Evolutionary conservation across 2,888 invertebrate genomes (phyloP).

Genomic region (Drosophila nigritarsus): DNA sequence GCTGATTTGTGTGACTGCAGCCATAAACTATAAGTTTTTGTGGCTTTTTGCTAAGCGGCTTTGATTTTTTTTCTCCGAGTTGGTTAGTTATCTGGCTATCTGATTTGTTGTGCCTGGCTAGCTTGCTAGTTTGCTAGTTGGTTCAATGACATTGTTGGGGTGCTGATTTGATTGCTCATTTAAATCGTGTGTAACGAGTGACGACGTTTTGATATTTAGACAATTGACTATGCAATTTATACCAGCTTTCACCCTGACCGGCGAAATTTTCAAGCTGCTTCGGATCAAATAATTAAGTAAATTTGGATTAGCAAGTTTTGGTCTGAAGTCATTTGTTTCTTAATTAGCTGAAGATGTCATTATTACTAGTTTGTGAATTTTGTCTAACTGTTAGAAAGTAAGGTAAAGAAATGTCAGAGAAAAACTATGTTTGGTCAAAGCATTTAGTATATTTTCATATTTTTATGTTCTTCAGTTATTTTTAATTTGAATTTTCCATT

Average conservation of each 20-base stretch:
- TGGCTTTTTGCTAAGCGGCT: conserved; percentile 65
- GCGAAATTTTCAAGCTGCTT: conserved; percentile 18
- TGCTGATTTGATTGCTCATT: conserved; percentile 78
- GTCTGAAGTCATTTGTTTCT: conserved; percentile 51
- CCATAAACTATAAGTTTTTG: conserved; percentile 65
- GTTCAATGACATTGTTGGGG: conserved; percentile 72
- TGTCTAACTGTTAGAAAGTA: neutral
- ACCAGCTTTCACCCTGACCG: conserved; percentile 59
- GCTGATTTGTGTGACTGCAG: conserved; percentile 60
- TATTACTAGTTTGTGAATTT: neutral
- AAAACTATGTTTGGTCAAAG: neutral
- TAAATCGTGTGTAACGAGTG: conserved; percentile 62
- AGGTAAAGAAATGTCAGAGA: neutral
- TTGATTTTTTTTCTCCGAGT: conserved; percentile 53
- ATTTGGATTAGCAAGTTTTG: conserved; percentile 43
- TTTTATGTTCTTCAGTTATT: neutral
- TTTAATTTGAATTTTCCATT: neutral
- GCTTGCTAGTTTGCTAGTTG: conserved; percentile 17
- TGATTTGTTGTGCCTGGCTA: conserved; percentile 14
- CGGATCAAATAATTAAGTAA: conserved; percentile 52
- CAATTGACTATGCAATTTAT: conserved; percentile 58
- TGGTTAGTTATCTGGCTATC: conserved; percentile 34
- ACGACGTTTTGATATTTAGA: conserved; percentile 62
- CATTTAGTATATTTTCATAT: neutral
- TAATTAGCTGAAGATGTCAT: neutral